phyloP scores from a whole-genome alignment of 2,888 invertebrate species.

The Deilephila porcellus region DNA sequence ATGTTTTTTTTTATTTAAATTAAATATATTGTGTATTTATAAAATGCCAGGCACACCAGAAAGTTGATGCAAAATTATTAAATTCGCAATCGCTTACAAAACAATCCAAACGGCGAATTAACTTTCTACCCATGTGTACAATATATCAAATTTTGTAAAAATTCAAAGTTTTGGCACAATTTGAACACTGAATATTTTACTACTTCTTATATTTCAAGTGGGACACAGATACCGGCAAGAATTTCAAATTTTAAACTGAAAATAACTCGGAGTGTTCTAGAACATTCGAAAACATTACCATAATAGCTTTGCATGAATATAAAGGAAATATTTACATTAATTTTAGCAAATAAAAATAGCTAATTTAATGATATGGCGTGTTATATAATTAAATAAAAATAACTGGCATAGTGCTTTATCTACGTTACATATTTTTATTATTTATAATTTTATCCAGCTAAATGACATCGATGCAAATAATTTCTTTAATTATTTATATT shows the following conservation, averaged over 20 bases:
- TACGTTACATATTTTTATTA: too few species aligned
- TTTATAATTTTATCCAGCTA: too few species aligned
- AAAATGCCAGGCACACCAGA: too few species aligned
- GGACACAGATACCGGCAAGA: constrained; percentile 17
- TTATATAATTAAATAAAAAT: too few species aligned
- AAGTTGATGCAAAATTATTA: not conserved
- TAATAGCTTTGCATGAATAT: not conserved
- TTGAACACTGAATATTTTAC: constrained; percentile 38
- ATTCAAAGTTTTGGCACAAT: constrained; percentile 37
- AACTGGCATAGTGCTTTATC: too few species aligned
- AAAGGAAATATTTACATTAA: not conserved
- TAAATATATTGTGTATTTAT: too few species aligned
- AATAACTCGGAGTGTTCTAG: not conserved
- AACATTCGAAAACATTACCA: not conserved
- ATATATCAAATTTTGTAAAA: constrained; percentile 38
- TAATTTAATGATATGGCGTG: too few species aligned
- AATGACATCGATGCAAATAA: too few species aligned
- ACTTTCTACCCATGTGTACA: constrained; percentile 36
- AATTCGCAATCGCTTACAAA: constrained; percentile 15
- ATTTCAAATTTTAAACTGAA: constrained; percentile 1
- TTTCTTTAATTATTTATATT: too few species aligned
- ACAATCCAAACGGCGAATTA: constrained; percentile 3
- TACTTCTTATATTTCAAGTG: constrained; percentile 26
- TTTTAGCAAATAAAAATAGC: not conserved
- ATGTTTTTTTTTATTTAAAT: too few species aligned